Conservation (phyloP, 1,140 invertebrate species). For the Drosophila mayri region DNA sequence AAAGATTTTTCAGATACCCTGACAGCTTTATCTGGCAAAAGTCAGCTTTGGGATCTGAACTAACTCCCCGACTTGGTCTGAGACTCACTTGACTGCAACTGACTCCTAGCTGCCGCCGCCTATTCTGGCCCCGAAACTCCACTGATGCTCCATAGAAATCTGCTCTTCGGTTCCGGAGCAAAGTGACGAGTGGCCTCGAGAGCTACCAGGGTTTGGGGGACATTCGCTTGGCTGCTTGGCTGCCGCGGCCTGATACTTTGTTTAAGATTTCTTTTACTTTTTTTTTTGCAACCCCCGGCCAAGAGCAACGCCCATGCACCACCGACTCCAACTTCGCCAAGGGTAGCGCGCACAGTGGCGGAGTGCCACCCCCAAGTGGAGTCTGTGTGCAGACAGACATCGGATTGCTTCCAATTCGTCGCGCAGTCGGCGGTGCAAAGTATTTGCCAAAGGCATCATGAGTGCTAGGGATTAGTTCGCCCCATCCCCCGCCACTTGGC, state of each 20-base stretch:
- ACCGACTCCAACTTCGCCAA: constrained; percentile 14
- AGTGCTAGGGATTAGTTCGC: constrained; percentile 79
- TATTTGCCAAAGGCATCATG: constrained; percentile 80
- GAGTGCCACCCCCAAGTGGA: constrained; percentile 40
- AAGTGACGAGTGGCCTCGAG: constrained; percentile 54
- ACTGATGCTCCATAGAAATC: constrained; percentile 26
- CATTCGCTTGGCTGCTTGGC: constrained; percentile 64
- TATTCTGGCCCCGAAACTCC: constrained; percentile 51
- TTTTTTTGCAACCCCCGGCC: constrained; percentile 56
- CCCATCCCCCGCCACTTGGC: constrained; percentile 36
- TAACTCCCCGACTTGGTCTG: constrained; percentile 45
- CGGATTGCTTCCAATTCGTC: constrained; percentile 83
- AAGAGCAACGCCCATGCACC: constrained; percentile 75
- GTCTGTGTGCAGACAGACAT: constrained; percentile 73
- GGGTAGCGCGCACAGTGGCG: constrained; percentile 25
- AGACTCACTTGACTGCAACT: constrained; percentile 62
- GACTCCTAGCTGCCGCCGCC: constrained; percentile 30
- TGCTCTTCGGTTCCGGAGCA: constrained; percentile 4
- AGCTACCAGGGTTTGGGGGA: constrained; percentile 44
- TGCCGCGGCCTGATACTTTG: constrained; percentile 76
- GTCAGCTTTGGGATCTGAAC: constrained; percentile 63
- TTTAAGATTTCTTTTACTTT: constrained; percentile 62
- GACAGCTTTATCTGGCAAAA: constrained; percentile 18
- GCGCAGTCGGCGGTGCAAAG: constrained; percentile 82
- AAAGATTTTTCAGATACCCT: constrained; percentile 8